Evolutionary conservation across 2,113 vertebrate genomes (phyloP).

Genomic region (Toxostoma redivivum): DNA sequence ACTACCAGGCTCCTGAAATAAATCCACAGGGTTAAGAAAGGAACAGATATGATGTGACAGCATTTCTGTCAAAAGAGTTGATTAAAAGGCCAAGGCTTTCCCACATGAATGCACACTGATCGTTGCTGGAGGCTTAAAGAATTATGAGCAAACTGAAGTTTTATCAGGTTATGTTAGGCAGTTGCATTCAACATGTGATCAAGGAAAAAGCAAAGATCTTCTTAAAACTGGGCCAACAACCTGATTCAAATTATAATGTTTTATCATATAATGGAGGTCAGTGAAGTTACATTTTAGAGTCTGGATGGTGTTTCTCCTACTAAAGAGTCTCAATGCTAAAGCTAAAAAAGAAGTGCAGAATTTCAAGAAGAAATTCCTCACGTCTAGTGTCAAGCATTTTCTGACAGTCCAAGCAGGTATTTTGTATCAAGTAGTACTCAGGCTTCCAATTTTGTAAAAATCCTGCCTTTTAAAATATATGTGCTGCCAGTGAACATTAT

Average conservation of each 20-base stretch:
- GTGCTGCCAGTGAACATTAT: background rate
- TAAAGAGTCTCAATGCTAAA: background rate
- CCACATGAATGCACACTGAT: constrained; percentile 40
- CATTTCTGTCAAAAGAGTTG: constrained; percentile 59
- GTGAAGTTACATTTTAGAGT: background rate
- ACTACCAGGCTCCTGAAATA: constrained; percentile 49
- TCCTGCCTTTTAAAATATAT: background rate
- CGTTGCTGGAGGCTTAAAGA: constrained; percentile 34
- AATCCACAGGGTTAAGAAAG: constrained; percentile 38
- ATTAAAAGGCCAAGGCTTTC: constrained; percentile 59
- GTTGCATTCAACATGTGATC: background rate
- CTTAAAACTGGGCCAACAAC: background rate
- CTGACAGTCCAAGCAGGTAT: background rate
- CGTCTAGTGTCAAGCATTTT: background rate
- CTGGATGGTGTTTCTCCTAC: background rate
- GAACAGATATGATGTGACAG: constrained; percentile 59
- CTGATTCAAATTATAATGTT: background rate
- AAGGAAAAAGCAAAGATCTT: background rate
- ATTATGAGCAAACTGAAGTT: constrained; percentile 11
- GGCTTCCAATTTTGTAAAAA: background rate
- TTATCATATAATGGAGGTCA: background rate
- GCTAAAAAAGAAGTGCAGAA: background rate
- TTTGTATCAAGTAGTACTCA: background rate
- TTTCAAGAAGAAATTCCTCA: background rate
- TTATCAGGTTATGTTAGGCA: background rate